These are phyloP conservation scores for Amblyjoppa fuscipennis DNA, from an alignment of 2,888 invertebrate genomes.

Conservation along the genomic window DNA sequence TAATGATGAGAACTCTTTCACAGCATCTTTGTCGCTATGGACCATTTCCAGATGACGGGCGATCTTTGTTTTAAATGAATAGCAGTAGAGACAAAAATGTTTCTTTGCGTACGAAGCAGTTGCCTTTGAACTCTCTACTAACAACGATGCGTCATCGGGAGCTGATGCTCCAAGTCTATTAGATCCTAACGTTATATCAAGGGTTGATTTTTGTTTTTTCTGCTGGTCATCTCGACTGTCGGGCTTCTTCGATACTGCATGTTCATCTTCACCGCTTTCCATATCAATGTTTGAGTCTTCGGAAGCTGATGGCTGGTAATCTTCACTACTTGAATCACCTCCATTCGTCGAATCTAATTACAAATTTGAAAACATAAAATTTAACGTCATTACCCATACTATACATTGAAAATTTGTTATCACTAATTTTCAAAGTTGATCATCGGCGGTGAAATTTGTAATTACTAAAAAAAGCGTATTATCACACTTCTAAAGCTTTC, in stretches of 20 bases:
- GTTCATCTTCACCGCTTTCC: background rate
- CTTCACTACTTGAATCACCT: conserved; percentile 12
- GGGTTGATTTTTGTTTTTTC: background rate
- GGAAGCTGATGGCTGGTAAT: background rate
- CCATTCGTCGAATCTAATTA: background rate
- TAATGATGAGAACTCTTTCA: conserved; percentile 56
- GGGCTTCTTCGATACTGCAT: background rate
- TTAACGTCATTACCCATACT: background rate
- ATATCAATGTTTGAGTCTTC: background rate
- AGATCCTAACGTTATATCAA: conserved; percentile 6
- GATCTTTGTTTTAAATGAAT: conserved; percentile 59
- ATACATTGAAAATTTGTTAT: background rate
- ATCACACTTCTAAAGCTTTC: background rate
- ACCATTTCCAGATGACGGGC: conserved; percentile 58
- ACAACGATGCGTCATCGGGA: conserved; percentile 22
- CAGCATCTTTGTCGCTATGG: conserved; percentile 56
- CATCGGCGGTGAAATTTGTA: background rate
- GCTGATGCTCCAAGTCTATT: conserved; percentile 10
- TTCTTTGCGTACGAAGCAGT: conserved; percentile 45
- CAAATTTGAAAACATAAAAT: background rate
- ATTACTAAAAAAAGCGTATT: background rate
- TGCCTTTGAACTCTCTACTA: conserved; percentile 13
- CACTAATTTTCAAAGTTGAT: background rate
- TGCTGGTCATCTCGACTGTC: background rate
- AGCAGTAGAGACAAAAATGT: conserved; percentile 63